Evolutionary conservation across 2,113 vertebrate species (phyloP).

Genomic region (Campylomormyrus numenius): DNA sequence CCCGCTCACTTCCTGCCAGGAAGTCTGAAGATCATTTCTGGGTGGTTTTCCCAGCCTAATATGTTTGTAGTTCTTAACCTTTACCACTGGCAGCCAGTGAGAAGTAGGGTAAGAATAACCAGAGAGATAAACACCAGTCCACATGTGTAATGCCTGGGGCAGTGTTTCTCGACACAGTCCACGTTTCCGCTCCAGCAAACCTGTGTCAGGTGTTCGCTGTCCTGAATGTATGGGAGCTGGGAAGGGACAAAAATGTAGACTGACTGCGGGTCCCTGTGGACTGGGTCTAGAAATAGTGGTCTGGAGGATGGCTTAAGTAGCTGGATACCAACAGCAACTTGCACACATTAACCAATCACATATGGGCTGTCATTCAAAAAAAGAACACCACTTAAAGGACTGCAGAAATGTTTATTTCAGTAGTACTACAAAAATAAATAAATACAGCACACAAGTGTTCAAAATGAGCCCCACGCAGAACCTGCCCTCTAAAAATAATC

Average conservation of each 20-base stretch:
- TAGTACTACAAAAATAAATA: neutral
- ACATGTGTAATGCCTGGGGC: neutral
- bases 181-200: neutral
- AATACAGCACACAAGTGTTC: neutral
- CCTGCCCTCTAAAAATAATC: neutral
- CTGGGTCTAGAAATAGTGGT: neutral
- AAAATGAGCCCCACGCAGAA: neutral
- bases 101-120: neutral
- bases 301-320: neutral
- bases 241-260: neutral
- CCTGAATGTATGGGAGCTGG: neutral
- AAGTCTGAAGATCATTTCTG: neutral
- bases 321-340: neutral
- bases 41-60: neutral
- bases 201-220: neutral
- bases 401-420: neutral
- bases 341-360: neutral
- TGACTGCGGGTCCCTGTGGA: neutral
- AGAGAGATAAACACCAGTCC: neutral
- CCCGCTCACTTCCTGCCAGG: neutral
- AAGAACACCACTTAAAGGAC: neutral
- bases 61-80: neutral
- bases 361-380: neutral
- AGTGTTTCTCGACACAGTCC: neutral
- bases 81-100: neutral